phyloP scores from a whole-genome alignment of 2,113 vertebrate species.

The Climacteris rufus region DNA sequence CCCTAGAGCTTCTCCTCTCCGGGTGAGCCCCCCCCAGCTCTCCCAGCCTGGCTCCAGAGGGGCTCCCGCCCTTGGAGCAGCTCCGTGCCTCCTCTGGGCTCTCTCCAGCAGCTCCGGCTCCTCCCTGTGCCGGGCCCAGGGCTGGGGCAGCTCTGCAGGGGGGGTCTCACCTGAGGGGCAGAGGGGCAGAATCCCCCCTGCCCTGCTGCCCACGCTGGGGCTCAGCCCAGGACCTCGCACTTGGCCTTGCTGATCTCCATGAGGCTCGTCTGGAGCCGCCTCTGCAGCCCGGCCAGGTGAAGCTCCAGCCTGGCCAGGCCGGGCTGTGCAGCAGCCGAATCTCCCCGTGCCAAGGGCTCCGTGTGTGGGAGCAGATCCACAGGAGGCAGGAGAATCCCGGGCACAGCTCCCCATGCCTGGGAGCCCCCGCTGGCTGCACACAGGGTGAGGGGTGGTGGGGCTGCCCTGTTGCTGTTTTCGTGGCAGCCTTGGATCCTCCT shows the following conservation, averaged over 20 bases:
- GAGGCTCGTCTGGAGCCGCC: no score
- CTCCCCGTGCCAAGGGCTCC: neutral
- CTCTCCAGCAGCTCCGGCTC: neutral
- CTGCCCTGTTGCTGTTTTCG: no score
- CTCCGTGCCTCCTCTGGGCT: neutral
- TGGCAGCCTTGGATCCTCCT: no score
- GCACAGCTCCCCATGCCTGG: neutral
- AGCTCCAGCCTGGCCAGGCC: neutral
- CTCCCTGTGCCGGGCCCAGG: neutral
- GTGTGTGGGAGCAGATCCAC: neutral
- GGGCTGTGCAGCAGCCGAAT: neutral
- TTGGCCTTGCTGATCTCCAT: no score
- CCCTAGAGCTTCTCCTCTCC: neutral
- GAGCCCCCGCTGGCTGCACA: no score
- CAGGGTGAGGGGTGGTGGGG: no score
- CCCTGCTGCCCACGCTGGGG: neutral
- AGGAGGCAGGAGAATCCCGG: neutral
- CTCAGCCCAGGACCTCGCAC: neutral
- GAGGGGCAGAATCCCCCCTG: neutral
- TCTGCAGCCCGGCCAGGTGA: neutral
- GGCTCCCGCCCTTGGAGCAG: neutral
- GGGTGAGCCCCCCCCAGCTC: neutral
- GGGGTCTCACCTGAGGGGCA: neutral
- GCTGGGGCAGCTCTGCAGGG: neutral
- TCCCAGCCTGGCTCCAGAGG: neutral